Base-by-base conservation (phyloP, 2,113 vertebrate species). In the Pachyramphus minor region DNA sequence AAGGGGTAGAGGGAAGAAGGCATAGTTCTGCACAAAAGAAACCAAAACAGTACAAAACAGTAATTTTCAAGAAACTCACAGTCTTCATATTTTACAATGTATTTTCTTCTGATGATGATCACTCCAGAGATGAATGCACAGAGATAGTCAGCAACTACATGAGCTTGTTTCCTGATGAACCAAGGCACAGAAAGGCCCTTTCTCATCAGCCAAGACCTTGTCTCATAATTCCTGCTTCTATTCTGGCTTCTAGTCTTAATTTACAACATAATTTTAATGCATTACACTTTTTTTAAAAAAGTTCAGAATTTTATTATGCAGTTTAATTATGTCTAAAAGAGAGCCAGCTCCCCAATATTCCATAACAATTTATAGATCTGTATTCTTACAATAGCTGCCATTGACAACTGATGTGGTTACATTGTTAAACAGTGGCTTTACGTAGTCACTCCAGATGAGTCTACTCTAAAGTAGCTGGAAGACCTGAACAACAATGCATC, bases 371-470 rank as follows among this genome's bases (percentile, higher is more conserved):
- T 99, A 99, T 33, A 99, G 97, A 97, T 99, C 99, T 44, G 99
- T 99, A 96, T 99, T 99, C 97, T 99, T 99, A 97, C 99, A 99
- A 97, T 99, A 99, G 97, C 99, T 99, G 95, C 99, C 99, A 97
- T 99, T 99, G 77, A 99, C 99, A 63, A 99, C 99, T 28, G 37
- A 17, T 28, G 25, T 28, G 11, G 10, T 39, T 62, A 28, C 16
- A 39, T 28, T 62, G 59, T 39, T 28, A 37, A 37, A 62, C 13
- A 39, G 59, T 28, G 25, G 59, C 37, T 62, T 62, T 62, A 28
- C 16, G 11, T 18, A 39, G 59, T 62, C 37, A 39, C 11, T 39
- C 59, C 39, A 39, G 37, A 16, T 27, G 35, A 19, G 37, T 28
- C 59, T 39, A 19, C 17, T 39, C 37, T 39, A 28, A 62, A 39